Base-by-base conservation (phyloP, 2,888 invertebrate genomes). In the Griposia aprilina region DNA sequence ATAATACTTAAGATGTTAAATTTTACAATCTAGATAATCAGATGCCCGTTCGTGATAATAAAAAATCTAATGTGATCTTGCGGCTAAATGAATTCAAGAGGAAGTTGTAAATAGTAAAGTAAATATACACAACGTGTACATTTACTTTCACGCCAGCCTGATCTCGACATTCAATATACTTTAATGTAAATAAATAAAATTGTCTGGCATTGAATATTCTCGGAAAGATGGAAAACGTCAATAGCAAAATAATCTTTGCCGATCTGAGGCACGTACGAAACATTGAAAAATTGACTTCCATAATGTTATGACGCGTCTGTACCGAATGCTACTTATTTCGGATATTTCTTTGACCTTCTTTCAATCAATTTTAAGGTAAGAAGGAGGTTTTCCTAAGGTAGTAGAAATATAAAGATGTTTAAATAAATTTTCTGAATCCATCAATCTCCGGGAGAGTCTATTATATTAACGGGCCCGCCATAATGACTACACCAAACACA, bases 61-160 rank as follows among this genome's bases (percentile, higher is more conserved):
- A 75, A 78, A 74, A 67, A 26, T 23, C 50, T 62, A 76, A 85
- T 78, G 55, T 70, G 67, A 63, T 70, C 48, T 84, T 68, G 76
- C 26, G 66, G 75, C 65, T 60, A 81, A 41, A 85, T 74, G 23
- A 62, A 76, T 73, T 80, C 81, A 71, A 77, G 74, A 80, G 87
- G 87, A 90, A 88, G 83, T 84, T 83, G 75, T 89, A 87, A 87
- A 89, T 63, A 76, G 71, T 74, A 75, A 83, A 83, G 73, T 84
- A 85, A 90, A 87, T 88, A 87, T 83, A 89, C 83, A 80, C 76
- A 81, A 52, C 68, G 65, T 74, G 68, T 68, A 74, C 76, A 76
- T 81, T 77, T 60, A 81, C 79, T 78, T 78, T 83, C 68, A 72
- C 76, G 70, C 69, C 73, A 73, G 76, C 78, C 74, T 85, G 78